Base-by-base conservation (phyloP, 2,797 vertebrate genomes). In the Peromyscus nudipes region DNA sequence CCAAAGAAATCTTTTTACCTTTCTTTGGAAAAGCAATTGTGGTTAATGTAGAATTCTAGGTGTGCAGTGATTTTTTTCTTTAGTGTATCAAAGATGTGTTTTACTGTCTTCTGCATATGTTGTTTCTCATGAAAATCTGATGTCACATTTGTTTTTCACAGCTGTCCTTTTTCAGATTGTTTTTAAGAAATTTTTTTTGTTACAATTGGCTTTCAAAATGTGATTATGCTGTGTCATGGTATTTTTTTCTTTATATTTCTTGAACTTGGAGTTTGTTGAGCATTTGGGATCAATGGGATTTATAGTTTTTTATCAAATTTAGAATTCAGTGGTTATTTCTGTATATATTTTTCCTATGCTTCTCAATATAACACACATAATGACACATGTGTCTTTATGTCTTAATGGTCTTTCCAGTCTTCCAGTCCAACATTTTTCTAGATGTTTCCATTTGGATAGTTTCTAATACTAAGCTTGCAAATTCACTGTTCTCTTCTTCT, bases 51-150 rank as follows among this genome's bases (percentile, higher is more conserved):
- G 23, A 82, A 86, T 89, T 87, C 80, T 94, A 65, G 37, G 34
- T 79, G 31, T 21, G 11, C 34, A 31, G 34, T 31, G 6, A 55
- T 37, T 37, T n/a, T 27, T 75, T 71, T 88, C n/a, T 86, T 85
- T 71, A 69, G 25, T 81, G 57, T 21, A 8, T n/a, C 49, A 90
- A 89, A 60, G 49, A 71, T 77, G 4, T 29, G 13, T 25, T 76
- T 31, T 67, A 83, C 27, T 67, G 4, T 76, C n/a, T 79, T 85
- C 87, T 77, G 34, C 23, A 60, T 4, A 27, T 17, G 85, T 46
- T 95, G 57, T 73, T 92, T 92, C 65, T 92, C 13, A 83, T 52
- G 37, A 92, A 92, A 93, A 86, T 60, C 60, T 57, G 71, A 65
- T 79, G 67, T 34, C 17, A 34, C 85, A 43, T 94, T 92, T 84